Base-by-base conservation (phyloP, 2,113 vertebrate species). In the Tyrannus savana region DNA sequence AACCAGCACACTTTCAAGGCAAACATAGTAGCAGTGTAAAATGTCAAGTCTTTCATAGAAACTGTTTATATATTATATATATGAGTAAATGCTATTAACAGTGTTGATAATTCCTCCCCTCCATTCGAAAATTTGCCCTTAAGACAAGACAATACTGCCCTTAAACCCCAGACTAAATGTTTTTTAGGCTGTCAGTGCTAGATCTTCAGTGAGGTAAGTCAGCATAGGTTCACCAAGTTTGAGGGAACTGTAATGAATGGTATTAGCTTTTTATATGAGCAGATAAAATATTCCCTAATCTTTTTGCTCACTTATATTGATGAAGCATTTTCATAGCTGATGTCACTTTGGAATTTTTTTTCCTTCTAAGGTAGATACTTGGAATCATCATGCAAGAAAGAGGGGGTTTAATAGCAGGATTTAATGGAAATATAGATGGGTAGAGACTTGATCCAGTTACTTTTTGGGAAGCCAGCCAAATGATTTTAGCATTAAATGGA, bases 381-480 rank as follows among this genome's bases (percentile, higher is more conserved):
- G 71, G 23, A 94, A 56, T 72, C 62, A 77, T 49, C 42, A 37
- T 1, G 1, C 28, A 87, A 25, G 44, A 86, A 60, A 30, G 73
- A 67, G 49, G 28, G 15, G 46, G 39, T 81, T 77, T 71, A 73
- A 90, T 95, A 84, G 37, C 52, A 86, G 91, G 49, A 56, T 86
- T 90, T 83, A 84, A 56, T 73, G 50, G 63, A 80, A 72, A 55
- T 53, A 44, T 55, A 73, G 44, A 52, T 46, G 33, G 49, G 46
- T 69, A 77, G 33, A 84, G 47, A 31, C 64, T 82, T 59, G 59
- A 93, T 90, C 25, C 64, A n/a, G 33, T 76, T 93, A 37, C 35
- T 63, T 69, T 80, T 89, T 92, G 58, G 89, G 72, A 93, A 88
- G 60, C 69, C 64, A 89, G 49, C 59, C 91, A 97, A 77, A 66